These are phyloP conservation scores for Phoxinus dragarum DNA, from an alignment of 2,797 vertebrate genomes.

Conservation along the genomic window DNA sequence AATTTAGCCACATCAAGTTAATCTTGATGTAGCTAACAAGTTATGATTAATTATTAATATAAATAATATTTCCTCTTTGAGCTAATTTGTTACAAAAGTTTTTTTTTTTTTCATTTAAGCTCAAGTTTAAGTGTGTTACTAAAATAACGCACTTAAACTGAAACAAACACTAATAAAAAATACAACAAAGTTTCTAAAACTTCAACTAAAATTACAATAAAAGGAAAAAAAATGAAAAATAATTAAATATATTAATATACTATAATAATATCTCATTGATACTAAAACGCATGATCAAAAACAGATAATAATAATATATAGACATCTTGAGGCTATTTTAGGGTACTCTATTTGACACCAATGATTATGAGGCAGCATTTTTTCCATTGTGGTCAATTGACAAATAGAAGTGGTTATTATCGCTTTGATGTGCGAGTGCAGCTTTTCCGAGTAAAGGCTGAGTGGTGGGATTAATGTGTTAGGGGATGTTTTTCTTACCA, in stretches of 20 bases:
- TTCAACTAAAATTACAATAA: background rate
- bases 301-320: background rate
- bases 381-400: conserved; percentile 19
- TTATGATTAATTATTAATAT: too few relatives aligned
- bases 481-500: conserved; percentile 46
- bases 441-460: background rate
- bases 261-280: background rate
- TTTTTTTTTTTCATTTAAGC: too few relatives aligned
- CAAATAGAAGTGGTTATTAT: background rate
- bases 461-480: background rate
- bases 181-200: too few relatives aligned
- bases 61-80: too few relatives aligned
- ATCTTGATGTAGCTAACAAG: too few relatives aligned
- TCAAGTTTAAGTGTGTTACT: too few relatives aligned
- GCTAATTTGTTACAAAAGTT: too few relatives aligned
- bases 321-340: background rate
- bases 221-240: background rate
- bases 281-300: background rate
- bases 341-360: background rate
- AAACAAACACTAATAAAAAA: too few relatives aligned
- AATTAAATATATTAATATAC: background rate
- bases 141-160: too few relatives aligned
- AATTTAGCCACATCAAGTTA: too few relatives aligned
- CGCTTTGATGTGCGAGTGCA: background rate
- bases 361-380: background rate